Percentiles rank a stretch among this genome's conserved stretches.
These are phyloP conservation scores for Ectropis grisescens DNA, from an alignment of 1,140 invertebrate genomes.

Conservation along the genomic window DNA sequence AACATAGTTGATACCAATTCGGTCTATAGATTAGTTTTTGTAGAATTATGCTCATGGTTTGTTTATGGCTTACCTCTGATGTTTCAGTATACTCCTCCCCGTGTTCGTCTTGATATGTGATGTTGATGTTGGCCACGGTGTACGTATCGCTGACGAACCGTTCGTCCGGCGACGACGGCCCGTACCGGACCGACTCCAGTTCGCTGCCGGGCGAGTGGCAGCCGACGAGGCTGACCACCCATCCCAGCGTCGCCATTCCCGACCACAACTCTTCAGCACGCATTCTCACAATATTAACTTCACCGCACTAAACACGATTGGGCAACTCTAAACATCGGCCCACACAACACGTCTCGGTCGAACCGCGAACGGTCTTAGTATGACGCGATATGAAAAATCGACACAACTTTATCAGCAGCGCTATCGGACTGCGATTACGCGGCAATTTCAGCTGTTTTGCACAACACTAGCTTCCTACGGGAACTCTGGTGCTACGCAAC, in stretches of 20 bases:
- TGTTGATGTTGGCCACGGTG: slow-evolving; percentile 49
- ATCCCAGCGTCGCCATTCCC: slow-evolving; percentile 36
- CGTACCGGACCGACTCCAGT: slow-evolving; percentile 40
- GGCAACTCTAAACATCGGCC: slow-evolving; percentile 22
- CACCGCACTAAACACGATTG: background rate
- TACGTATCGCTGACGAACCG: slow-evolving; percentile 38
- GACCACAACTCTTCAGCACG: slow-evolving; percentile 42
- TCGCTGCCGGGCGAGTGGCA: slow-evolving; percentile 46
- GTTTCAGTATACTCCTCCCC: slow-evolving; percentile 42
- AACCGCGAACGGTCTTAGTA: slow-evolving; percentile 16
- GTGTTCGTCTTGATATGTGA: slow-evolving; percentile 53
- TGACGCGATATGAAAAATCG: slow-evolving; percentile 21
- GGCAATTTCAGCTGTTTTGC: no score
- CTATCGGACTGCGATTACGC: slow-evolving; percentile 13
- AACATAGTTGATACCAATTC: no score
- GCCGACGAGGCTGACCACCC: slow-evolving; percentile 36
- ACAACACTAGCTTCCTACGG: slow-evolving; percentile 21
- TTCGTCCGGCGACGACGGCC: slow-evolving; percentile 28
- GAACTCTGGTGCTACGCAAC: slow-evolving; percentile 9
- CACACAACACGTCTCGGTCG: slow-evolving; percentile 20
- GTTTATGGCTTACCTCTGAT: slow-evolving; percentile 60
- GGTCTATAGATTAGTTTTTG: no score
- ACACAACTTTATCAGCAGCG: slow-evolving; percentile 26
- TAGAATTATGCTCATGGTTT: no score
- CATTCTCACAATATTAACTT: slow-evolving; percentile 29